Base-by-base conservation (phyloP, 2,888 invertebrate species). In the Sphaeridia pumilis region DNA sequence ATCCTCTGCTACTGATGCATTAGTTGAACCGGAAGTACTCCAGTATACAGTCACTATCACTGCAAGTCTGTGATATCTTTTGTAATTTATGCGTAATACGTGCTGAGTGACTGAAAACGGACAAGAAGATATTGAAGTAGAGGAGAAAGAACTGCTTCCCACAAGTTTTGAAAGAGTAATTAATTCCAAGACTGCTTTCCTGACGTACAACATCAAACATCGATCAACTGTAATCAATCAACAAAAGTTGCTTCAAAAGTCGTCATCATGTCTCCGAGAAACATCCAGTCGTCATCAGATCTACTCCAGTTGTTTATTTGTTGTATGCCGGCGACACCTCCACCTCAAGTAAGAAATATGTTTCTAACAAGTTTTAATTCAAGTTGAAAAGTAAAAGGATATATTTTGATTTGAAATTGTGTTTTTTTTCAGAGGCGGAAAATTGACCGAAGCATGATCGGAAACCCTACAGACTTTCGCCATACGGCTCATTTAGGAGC, bases 401-500 rank as follows among this genome's bases (percentile, higher is more conserved):
- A 10, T 42, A 5, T 5, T 22, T 24, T 24, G 41, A 12, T 41
- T 12, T 10, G 14, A 22, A 21, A 43, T 4, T 43, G 4, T 7
- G 43, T 43, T 12, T 43, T 53, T 2, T 49, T 53, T 3, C 54
- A 54, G 54, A 63, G 63, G 59, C 57, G 43, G 36, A 60, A 63
- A 60, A 74, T 78, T 63, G 78, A 75, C 66, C 81, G 92, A 60
- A 87, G 88, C 57, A 94, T 93, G 93, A 95, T 95, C 69, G 87
- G 94, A 31, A 82, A 82, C 64, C 95, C 95, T 14, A 93, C 88
- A 65, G 89, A 95, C 75, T 95, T 95, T 71, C 84, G 87, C 68
- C 95, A 95, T 72, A 93, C 93, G 38, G 87, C 84, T 3, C 87
- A 88, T 71, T 83, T 88, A 69, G 87, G 94, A 24, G 88, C 90